Evolutionary conservation across 2,888 invertebrate species (phyloP), one percentile per base, ranked within the genome.

Genomic region (Melieria picta): DNA sequence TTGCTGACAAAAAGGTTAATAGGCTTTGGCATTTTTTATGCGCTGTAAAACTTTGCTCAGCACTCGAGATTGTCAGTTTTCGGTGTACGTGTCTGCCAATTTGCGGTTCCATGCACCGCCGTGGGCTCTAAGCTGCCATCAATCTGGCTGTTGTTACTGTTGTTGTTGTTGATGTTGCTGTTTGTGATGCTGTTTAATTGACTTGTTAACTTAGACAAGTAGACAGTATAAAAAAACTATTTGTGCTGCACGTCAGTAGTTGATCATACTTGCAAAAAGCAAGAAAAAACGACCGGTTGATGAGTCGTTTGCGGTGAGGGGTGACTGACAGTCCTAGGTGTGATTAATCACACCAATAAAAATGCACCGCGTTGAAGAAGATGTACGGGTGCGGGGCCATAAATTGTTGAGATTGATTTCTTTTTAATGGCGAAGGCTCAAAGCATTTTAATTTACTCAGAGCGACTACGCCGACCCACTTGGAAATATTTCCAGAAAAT

Each of bases 11-110:
- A 73, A 72, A 74, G 66, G 63, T 69, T 72, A 72, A 74, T 70
- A 70, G 72, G 74, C 74, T 74, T 74, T 72, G 66, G 43, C 42
- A 63, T 56, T 69, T 68, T 67, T 65, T 57, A n/a, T 58, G 57
- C 60, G 60, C 67, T 69, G 80, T 79, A 80, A 71, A 76, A 81
- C 79, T 81, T 81, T 79, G 81, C 79, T 78, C 79, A 81, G 75
- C 78, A 81, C 81, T 81, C 81, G 80, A 81, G 80, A 75, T 76
- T 80, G 80, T 79, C 79, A 78, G 78, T 76, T 69, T 69, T 75
- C 73, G 74, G 74, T 78, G 0, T 10, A 63, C 13, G 50, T 57
- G 77, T 74, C 52, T 65, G 63, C 63, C 63, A 61, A 61, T 61
- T 67, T 67, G 67, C 60, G 67, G 60, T 52, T 67, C 60, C 60